Percentiles rank a stretch among this genome's conserved stretches.
Conservation (phyloP, 2,113 vertebrate genomes). For the Aramus guarauna region DNA sequence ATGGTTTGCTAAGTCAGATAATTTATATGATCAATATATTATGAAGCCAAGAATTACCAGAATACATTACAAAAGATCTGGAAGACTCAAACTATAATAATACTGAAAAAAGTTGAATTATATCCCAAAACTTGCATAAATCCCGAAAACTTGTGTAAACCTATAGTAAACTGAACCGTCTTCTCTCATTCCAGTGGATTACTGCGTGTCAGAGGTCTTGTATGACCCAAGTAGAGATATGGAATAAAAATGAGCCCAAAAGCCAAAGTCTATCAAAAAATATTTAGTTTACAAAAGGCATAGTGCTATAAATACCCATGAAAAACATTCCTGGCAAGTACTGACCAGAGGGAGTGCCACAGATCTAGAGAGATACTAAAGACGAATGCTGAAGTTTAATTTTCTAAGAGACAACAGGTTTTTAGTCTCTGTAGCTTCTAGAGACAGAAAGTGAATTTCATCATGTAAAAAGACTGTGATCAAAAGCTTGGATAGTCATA, state of each 20-base stretch:
- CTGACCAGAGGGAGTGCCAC: constrained; percentile 28
- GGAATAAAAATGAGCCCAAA: constrained; percentile 37
- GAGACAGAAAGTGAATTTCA: constrained; percentile 6
- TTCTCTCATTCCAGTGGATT: constrained; percentile 1
- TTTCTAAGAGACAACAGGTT: constrained; percentile 29
- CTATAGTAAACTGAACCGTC: neutral
- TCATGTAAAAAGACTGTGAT: neutral
- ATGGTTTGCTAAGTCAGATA: neutral
- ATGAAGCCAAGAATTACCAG: neutral
- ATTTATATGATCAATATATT: neutral
- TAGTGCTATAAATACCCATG: constrained; percentile 35
- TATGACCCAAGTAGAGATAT: constrained; percentile 1
- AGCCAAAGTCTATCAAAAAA: constrained; percentile 37
- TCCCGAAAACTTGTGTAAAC: neutral
- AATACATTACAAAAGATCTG: neutral
- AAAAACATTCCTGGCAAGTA: constrained; percentile 48
- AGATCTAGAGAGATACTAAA: constrained; percentile 41
- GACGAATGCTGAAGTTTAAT: constrained; percentile 39
- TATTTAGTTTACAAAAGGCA: neutral
- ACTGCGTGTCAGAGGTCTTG: constrained; percentile 7
- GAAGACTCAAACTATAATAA: neutral
- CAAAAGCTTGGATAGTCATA: neutral
- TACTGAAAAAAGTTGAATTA: neutral
- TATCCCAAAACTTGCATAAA: neutral
- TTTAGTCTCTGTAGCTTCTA: constrained; percentile 10